phyloP scores from a whole-genome alignment of 2,113 vertebrate genomes.

The Bos indicus region DNA sequence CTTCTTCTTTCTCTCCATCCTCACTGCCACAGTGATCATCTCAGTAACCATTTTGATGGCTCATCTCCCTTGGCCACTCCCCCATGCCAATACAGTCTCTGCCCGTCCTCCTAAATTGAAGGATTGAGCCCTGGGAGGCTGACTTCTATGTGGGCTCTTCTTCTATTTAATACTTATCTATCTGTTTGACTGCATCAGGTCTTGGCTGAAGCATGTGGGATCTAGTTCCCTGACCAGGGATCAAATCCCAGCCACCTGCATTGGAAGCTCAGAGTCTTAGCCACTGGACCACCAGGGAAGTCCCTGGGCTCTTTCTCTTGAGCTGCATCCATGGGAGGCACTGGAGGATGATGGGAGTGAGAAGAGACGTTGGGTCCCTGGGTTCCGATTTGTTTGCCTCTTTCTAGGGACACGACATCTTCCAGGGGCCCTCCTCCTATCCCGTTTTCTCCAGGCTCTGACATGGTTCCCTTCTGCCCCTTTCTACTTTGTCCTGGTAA shows the following conservation, averaged over 20 bases:
- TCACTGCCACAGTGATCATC: fast-evolving
- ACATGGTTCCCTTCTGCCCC: background rate
- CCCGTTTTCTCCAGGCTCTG: background rate
- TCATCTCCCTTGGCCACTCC: no score
- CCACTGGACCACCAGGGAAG: background rate
- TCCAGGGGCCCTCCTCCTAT: background rate
- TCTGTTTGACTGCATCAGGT: background rate
- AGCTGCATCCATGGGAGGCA: background rate
- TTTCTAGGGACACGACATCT: background rate
- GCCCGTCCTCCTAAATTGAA: background rate
- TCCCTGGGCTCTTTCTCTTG: background rate
- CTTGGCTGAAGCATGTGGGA: background rate
- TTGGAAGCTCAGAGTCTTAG: background rate
- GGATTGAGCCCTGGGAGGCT: background rate
- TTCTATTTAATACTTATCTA: background rate
- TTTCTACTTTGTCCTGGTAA: background rate
- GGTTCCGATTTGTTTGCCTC: background rate
- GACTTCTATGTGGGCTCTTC: background rate
- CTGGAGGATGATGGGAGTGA: background rate
- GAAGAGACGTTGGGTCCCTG: background rate
- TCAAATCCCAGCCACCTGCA: background rate
- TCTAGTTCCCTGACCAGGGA: background rate
- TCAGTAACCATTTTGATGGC: background rate
- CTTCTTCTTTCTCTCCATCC: background rate
- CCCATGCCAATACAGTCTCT: fast-evolving